Evolutionary conservation across 2,888 invertebrate species (phyloP).

Genomic region (Polydesmus complanatus): DNA sequence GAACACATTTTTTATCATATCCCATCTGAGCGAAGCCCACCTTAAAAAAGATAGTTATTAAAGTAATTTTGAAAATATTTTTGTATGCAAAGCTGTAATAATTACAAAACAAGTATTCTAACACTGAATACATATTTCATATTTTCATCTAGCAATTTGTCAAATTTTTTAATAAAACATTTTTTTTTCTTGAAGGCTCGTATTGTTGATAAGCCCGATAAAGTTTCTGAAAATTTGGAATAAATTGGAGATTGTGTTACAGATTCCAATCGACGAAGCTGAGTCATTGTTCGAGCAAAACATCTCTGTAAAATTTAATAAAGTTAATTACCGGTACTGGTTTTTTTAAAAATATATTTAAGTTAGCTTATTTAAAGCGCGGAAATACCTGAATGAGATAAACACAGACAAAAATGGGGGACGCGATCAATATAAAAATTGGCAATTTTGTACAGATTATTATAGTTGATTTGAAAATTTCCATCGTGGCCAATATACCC

Average conservation of each 20-base stretch:
- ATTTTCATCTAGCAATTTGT: slow-evolving; percentile 76
- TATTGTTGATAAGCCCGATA: slow-evolving; percentile 62
- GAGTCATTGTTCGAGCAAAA: slow-evolving; percentile 86
- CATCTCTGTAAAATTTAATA: too few species aligned
- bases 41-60: slow-evolving; percentile 22
- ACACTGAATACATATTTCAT: slow-evolving; percentile 2
- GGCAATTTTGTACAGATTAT: slow-evolving; percentile 8
- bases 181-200: slow-evolving; percentile 68
- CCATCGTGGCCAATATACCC: background rate
- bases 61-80: too few species aligned
- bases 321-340: too few species aligned
- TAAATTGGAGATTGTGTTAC: slow-evolving; percentile 91
- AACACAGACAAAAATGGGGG: slow-evolving; percentile 22
- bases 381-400: slow-evolving; percentile 26
- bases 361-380: too few species aligned
- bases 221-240: slow-evolving; percentile 90
- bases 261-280: slow-evolving; percentile 84
- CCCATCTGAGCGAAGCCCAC: slow-evolving; percentile 37
- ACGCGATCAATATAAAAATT: background rate
- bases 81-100: background rate
- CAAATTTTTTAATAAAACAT: slow-evolving; percentile 79
- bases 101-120: slow-evolving; percentile 12
- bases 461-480: background rate
- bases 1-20: slow-evolving; percentile 42
- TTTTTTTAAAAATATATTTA: too few species aligned